These are phyloP conservation scores for Phainopepla nitens DNA, from an alignment of 2,113 vertebrate genomes.

Conservation along the genomic window DNA sequence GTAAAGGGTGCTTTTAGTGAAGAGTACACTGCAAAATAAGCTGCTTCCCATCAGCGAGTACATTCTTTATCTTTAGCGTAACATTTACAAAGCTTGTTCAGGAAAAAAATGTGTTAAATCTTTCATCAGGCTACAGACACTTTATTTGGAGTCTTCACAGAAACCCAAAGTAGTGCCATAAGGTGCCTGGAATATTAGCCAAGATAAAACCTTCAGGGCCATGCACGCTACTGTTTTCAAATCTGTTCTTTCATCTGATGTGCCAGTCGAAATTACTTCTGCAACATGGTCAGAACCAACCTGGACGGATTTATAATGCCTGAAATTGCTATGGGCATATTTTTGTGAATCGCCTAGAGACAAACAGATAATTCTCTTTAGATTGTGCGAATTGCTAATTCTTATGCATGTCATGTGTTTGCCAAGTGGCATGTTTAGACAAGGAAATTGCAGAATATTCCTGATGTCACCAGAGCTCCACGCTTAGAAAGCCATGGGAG, in stretches of 20 bases:
- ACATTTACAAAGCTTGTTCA: conserved; percentile 33
- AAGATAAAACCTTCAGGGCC: conserved; percentile 73
- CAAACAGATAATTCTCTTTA: conserved; percentile 61
- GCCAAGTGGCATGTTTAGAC: conserved; percentile 59
- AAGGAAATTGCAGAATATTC: conserved; percentile 57
- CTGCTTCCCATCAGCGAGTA: conserved; percentile 36
- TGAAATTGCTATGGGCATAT: conserved; percentile 57
- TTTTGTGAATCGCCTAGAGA: conserved; percentile 67
- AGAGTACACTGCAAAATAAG: conserved; percentile 8
- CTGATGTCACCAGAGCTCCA: not conserved
- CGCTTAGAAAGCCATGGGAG: not conserved
- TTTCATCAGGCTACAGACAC: conserved; percentile 59
- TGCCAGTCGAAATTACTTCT: conserved; percentile 75
- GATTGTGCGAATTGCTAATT: conserved; percentile 51
- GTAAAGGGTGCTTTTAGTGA: not conserved
- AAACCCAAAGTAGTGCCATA: conserved; percentile 61
- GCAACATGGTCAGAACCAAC: conserved; percentile 72
- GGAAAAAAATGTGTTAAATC: conserved; percentile 56
- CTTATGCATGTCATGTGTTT: conserved; percentile 52
- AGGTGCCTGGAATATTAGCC: conserved; percentile 71
- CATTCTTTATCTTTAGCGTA: not conserved
- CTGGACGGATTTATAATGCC: conserved; percentile 66
- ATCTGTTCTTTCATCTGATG: conserved; percentile 74
- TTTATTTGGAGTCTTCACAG: conserved; percentile 56
- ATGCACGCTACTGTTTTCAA: conserved; percentile 72